These are phyloP conservation scores for Liodrosophila aerea DNA, from an alignment of 2,888 invertebrate genomes.

Conservation along the genomic window DNA sequence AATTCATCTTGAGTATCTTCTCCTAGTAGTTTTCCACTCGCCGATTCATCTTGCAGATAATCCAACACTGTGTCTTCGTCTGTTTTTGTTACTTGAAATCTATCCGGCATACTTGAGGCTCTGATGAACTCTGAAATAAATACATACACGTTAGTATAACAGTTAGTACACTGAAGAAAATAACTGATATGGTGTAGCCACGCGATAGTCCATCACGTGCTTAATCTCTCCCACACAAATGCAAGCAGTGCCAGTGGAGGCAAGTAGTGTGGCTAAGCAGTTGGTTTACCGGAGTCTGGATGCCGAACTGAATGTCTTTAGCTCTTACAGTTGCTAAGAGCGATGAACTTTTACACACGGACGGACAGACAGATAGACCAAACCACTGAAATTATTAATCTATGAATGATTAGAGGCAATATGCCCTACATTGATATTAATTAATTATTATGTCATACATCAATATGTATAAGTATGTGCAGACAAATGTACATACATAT, in stretches of 20 bases:
- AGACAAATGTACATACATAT: constrained; percentile 4
- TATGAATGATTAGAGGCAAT: background rate
- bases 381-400: no score
- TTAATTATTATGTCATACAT: no score
- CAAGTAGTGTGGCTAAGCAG: no score
- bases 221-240: background rate
- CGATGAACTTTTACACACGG: background rate
- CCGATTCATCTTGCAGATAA: constrained; percentile 78
- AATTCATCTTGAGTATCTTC: constrained; percentile 73
- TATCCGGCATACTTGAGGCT: constrained; percentile 76
- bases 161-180: constrained; percentile 6
- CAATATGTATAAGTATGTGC: background rate
- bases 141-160: background rate
- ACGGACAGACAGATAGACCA: background rate
- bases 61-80: constrained; percentile 74
- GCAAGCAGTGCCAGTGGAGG: no score
- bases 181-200: no score
- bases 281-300: no score
- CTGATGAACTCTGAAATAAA: constrained; percentile 35
- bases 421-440: no score
- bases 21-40: constrained; percentile 78
- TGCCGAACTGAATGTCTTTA: no score
- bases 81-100: constrained; percentile 81
- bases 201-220: no score
- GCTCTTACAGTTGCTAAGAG: background rate